Evolutionary conservation across 2,113 vertebrate genomes (phyloP), one percentile per base, ranked within the genome.

Genomic region (Rhombomys opimus): DNA sequence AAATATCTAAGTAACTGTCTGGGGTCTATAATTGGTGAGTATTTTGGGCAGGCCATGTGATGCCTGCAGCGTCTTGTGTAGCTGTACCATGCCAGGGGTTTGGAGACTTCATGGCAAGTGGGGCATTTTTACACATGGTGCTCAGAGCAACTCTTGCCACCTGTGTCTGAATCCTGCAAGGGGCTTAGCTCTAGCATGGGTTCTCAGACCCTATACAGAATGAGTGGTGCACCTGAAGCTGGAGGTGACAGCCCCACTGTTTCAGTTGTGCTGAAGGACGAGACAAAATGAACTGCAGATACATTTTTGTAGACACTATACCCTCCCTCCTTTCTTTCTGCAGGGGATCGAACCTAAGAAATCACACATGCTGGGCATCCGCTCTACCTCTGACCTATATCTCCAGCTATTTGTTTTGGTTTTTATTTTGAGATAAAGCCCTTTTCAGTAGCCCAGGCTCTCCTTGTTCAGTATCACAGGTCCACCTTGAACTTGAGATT

Each of bases 1-100:
- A 67, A 91, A 77, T 38, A 70, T 68, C 95, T 93, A 85, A 93
- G 80, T 90, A 92, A 76, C 84, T 94, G 52, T 59, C 70, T 84
- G 81, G 57, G 50, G 87, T 94, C 73, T 96, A 72, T 90, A 81
- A 92, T 68, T 90, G 85, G 87, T 22, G 59, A 77, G 27, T 73
- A 82, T 88, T 73, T 77, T 67, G 86, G 89, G 88, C 54, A 82
- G 50, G 32, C 89, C 30, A 27, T 38, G 46, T 73, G 91, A 96
- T 77, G 78, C 78, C 92, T 41, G n/a, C 73, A 38, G 81, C 61
- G 75, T 84, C 84, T 87, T 89, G 46, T 14, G 75, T 72, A 78
- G 91, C 68, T 67, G 77, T n/a, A 87, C 46, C 82, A 90, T 70
- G 14, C 80, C 61, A 61, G 52, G 46, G 12, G 41, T 61, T 18